These are phyloP conservation scores for Drosophila birchii DNA, from an alignment of 2,888 invertebrate genomes.

Conservation along the genomic window DNA sequence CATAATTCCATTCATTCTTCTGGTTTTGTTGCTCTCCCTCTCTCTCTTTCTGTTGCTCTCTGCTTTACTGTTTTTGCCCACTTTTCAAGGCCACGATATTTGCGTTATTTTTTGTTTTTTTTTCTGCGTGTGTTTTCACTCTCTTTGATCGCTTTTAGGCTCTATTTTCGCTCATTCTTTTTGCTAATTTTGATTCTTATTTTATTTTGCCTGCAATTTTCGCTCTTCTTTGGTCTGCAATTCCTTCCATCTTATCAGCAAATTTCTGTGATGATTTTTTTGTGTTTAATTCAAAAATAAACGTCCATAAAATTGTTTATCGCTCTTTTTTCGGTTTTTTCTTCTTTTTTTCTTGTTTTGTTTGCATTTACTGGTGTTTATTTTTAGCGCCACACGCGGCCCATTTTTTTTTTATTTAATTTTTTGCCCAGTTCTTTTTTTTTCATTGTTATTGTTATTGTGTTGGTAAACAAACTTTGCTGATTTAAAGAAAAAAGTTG, in stretches of 20 bases:
- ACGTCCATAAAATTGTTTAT: conserved; percentile 44
- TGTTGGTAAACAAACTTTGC: conserved; percentile 58
- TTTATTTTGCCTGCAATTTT: conserved; percentile 7
- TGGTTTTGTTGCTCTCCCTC: conserved; percentile 24
- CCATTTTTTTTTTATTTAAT: conserved; percentile 39
- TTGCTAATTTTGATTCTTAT: conserved; percentile 9
- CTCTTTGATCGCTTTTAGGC: conserved; percentile 21
- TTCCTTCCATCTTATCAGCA: conserved; percentile 37
- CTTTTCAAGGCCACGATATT: conserved; percentile 68
- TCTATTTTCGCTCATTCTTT: conserved; percentile 16
- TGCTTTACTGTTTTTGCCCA: conserved; percentile 49
- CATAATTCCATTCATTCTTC: conserved; percentile 47
- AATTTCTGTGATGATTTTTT: conserved; percentile 17
- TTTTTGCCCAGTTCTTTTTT: conserved; percentile 16
- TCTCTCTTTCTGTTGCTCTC: conserved; percentile 12
- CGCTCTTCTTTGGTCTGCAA: conserved; percentile 1
- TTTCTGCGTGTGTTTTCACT: conserved; percentile 37
- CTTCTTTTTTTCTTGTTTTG: conserved; percentile 36
- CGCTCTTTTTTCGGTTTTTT: conserved; percentile 16
- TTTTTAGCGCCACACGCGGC: conserved; percentile 68
- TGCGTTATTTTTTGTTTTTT: conserved; percentile 57
- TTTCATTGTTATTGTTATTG: conserved; percentile 27
- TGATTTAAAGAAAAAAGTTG: conserved; percentile 22
- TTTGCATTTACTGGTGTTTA: conserved; percentile 44
- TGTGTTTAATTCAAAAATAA: conserved; percentile 43